Conservation (phyloP, 1,140 invertebrate genomes). For the Atopsyche davidsoni region DNA sequence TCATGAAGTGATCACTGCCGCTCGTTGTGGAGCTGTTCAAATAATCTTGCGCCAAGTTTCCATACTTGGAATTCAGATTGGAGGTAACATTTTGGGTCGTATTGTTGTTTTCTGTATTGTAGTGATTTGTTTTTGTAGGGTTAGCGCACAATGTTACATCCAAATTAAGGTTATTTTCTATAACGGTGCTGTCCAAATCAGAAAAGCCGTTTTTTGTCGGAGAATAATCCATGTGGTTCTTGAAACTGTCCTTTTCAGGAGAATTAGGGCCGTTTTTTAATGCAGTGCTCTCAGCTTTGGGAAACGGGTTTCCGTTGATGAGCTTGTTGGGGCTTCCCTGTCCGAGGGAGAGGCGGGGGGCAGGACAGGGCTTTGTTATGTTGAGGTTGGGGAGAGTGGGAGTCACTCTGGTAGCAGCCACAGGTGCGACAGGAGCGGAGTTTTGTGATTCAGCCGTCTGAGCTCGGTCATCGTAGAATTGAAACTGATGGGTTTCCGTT, state of each 20-base stretch:
- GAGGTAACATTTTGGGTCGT: constrained; percentile 14
- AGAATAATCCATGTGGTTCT: constrained; percentile 24
- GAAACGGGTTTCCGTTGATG: constrained; percentile 1
- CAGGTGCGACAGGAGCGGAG: constrained; percentile 8
- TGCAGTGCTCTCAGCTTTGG: constrained; percentile 6
- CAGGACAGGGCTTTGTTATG: constrained; percentile 27
- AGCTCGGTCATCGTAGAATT: constrained; percentile 21
- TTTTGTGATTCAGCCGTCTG: not conserved
- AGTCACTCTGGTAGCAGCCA: constrained; percentile 17
- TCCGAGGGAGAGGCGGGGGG: constrained; percentile 22
- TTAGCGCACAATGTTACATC: constrained; percentile 8
- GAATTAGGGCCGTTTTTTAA: constrained; percentile 2
- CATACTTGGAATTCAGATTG: constrained; percentile 14
- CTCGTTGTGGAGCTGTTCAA: constrained; percentile 28
- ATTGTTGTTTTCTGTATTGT: constrained; percentile 4
- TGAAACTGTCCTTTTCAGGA: constrained; percentile 13
- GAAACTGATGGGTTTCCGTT: constrained; percentile 12
- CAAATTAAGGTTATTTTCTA: constrained; percentile 28
- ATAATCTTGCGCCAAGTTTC: constrained; percentile 28
- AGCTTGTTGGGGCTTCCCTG: constrained; percentile 21
- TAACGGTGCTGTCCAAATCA: constrained; percentile 32
- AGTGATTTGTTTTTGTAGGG: constrained; percentile 3
- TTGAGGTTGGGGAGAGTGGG: constrained; percentile 5
- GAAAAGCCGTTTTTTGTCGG: constrained; percentile 29
- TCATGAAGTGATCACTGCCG: constrained; percentile 27